A percentile compares a stretch with the other conserved stretches of the same genome.
phyloP scores from a whole-genome alignment of 2,113 vertebrate species.

The Grammomys dolichurus region DNA sequence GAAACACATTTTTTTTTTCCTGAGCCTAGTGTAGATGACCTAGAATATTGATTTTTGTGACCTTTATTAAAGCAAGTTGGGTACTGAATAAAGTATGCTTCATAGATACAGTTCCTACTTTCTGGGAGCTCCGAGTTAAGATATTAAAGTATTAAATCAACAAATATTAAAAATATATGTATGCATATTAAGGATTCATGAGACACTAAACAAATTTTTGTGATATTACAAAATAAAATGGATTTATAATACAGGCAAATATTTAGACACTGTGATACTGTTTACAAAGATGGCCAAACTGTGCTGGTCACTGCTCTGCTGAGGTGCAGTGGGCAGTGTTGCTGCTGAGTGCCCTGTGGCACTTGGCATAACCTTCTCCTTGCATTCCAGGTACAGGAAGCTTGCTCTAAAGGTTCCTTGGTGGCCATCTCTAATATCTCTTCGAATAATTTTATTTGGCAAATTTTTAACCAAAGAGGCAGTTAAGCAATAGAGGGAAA shows the following conservation, averaged over 20 bases:
- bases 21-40: not conserved
- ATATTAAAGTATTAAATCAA: conserved; percentile 61
- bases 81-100: not conserved
- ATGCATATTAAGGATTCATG: conserved; percentile 10
- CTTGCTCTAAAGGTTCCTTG: not conserved
- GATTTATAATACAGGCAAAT: not conserved
- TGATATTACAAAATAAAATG: conserved; percentile 26
- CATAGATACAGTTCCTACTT: conserved; percentile 30
- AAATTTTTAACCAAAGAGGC: not conserved
- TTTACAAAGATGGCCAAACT: not conserved
- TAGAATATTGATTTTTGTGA: not conserved
- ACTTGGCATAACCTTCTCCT: not conserved
- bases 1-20: not conserved
- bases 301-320: not conserved
- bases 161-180: conserved; percentile 49
- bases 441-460: not conserved
- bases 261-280: not conserved
- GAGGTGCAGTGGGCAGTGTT: not conserved
- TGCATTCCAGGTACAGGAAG: not conserved
- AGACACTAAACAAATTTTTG: conserved; percentile 43
- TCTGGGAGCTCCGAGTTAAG: conserved; percentile 39
- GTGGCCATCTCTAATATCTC: not conserved
- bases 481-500: not conserved
- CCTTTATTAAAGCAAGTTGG: not conserved
- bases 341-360: not conserved